Evolutionary conservation across 2,113 vertebrate genomes (phyloP), one percentile per base, ranked within the genome.

Genomic region (Rutilus rutilus): DNA sequence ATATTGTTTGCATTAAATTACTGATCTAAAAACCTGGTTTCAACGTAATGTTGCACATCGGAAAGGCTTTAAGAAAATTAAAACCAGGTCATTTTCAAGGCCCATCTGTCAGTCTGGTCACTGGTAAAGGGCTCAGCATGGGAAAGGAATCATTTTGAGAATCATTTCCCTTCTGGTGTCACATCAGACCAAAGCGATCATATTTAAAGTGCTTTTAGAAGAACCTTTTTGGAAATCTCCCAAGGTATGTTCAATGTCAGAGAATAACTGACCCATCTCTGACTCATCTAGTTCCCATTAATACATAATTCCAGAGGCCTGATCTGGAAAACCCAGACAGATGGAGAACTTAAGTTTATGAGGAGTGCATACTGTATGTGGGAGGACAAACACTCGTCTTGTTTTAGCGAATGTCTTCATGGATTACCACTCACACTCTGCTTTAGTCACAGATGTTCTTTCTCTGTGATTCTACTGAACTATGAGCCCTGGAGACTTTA

Each of bases 401-500:
- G 57, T 78, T 36, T 21, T 19, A 19, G 36, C 19, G n/a, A 64
- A 81, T 54, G 7, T 57, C 59, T 60, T 62, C 10, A 19, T 65
- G 15, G 59, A 65, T 50, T 39, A 30, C 15, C 77, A 25, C 0
- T 79, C 23, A 79, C 57, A 36, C 57, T 62, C 23, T 79, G 77
- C 76, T 78, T 78, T 14, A 12, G 47, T 39, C 30, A 57, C 52
- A 78, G 19, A 25, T 25, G 23, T 36, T 59, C 27, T 64, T 27
- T 80, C 14, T 80, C 33, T 64, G 6, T 59, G 52, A 78, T 59
- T 90, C 88, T 79, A 88, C 25, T 82, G 80, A 86, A 90, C 88
- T 89, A 88, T 90, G 71, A 91, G 92, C 86, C 88, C 91, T 91
- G 89, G 82, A 85, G 88, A 73, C 86, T 91, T 91, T 93, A 91